Conservation (phyloP, 30 jellyfish, hydroid and myxozoan genomes). For the Aurelia aurita complex sp. Pacific region DNA sequence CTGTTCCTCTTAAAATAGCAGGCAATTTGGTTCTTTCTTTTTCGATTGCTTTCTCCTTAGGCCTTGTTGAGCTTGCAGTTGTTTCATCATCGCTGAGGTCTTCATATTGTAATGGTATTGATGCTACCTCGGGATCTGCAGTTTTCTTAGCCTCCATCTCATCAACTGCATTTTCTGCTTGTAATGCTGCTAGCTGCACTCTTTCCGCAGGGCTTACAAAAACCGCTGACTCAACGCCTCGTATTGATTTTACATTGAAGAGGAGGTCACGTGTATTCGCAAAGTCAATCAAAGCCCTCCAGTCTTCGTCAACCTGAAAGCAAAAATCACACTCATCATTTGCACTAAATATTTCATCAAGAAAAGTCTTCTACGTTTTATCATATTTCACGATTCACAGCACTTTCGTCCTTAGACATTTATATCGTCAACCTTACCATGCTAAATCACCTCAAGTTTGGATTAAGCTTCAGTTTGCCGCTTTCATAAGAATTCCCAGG, state of each 20-base stretch:
- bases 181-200: background rate
- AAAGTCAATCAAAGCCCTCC: conserved; percentile 81
- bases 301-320: conserved; percentile 80
- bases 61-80: background rate
- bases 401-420: too few relatives aligned
- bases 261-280: conserved; percentile 66
- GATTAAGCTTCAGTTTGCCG: too few relatives aligned
- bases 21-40: background rate
- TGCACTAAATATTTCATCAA: too few relatives aligned
- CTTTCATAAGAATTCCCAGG: too few relatives aligned
- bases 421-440: too few relatives aligned
- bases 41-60: background rate
- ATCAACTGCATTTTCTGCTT: background rate
- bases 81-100: conserved; percentile 17
- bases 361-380: too few relatives aligned
- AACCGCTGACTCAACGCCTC: conserved; percentile 45
- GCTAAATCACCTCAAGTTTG: too few relatives aligned
- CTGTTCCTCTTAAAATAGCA: too few relatives aligned
- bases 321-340: background rate
- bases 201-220: background rate
- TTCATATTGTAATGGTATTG: conserved; percentile 24
- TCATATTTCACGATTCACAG: too few relatives aligned
- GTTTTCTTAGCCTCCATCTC: background rate
- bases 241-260: conserved; percentile 37
- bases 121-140: background rate